Evolutionary conservation across 2,888 invertebrate genomes (phyloP).

Genomic region (Venusia cambrica): DNA sequence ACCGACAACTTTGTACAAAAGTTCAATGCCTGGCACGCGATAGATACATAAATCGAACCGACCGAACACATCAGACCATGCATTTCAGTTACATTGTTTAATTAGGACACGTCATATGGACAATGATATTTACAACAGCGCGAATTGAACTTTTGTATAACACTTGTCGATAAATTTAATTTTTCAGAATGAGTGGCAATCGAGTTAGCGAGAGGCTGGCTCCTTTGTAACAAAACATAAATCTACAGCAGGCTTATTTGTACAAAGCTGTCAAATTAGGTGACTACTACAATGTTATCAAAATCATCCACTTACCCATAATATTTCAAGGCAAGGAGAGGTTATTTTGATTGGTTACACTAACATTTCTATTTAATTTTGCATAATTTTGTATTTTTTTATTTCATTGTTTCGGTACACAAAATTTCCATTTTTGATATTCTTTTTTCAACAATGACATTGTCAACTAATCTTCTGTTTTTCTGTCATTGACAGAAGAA

Average conservation of each 20-base stretch:
- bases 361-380: conserved; percentile 36
- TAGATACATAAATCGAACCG: conserved; percentile 4
- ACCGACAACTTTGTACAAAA: conserved; percentile 72
- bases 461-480: conserved; percentile 36
- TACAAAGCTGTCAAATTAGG: conserved; percentile 65
- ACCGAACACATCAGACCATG: background rate
- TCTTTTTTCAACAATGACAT: conserved; percentile 67
- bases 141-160: conserved; percentile 64
- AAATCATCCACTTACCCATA: conserved; percentile 46
- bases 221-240: conserved; percentile 37
- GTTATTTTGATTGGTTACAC: conserved; percentile 21
- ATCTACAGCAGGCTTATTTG: conserved; percentile 59
- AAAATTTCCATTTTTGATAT: conserved; percentile 57
- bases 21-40: conserved; percentile 54
- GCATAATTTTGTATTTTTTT: conserved; percentile 34
- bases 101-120: too few species aligned
- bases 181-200: conserved; percentile 52
- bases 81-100: too few species aligned
- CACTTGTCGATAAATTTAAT: conserved; percentile 25
- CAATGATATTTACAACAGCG: too few species aligned
- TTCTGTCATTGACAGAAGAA: conserved; percentile 14
- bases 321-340: conserved; percentile 34
- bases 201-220: conserved; percentile 48
- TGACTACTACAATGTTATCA: conserved; percentile 37
- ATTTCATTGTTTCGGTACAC: conserved; percentile 39